Percentiles rank a stretch among this genome's conserved stretches.
phyloP scores from a whole-genome alignment of 2,113 vertebrate genomes.

The Sylvilagus bachmani region DNA sequence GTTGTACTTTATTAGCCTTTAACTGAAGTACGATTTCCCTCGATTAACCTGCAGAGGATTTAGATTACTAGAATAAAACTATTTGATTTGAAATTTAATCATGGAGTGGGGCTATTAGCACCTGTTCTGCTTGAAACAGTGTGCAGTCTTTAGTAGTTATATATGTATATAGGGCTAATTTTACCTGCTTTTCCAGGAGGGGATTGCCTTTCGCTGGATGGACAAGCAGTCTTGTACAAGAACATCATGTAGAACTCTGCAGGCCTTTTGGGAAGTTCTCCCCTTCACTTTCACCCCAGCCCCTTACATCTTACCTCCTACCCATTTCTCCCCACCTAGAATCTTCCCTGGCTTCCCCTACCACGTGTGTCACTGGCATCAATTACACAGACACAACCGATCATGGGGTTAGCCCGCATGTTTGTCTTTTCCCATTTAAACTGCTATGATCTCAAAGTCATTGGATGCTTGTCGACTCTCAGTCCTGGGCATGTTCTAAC shows the following conservation, averaged over 20 bases:
- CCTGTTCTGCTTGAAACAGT: conserved; percentile 6
- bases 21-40: conserved; percentile 48
- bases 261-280: conserved; percentile 5
- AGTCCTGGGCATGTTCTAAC: background rate
- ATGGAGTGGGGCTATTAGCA: background rate
- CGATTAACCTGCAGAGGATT: conserved; percentile 46
- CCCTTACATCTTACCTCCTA: background rate
- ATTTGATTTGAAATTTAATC: conserved; percentile 62
- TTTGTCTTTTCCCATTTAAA: background rate
- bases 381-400: background rate
- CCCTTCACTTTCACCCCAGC: background rate
- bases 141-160: background rate
- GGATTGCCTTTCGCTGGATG: background rate
- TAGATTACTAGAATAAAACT: conserved; percentile 41
- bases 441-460: background rate
- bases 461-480: background rate
- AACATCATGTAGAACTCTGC: background rate
- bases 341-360: background rate
- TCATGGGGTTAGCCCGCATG: background rate
- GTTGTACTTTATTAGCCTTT: conserved; percentile 69
- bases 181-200: conserved; percentile 13
- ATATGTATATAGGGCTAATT: background rate
- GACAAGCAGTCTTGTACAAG: background rate
- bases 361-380: background rate
- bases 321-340: background rate